Base-by-base conservation (phyloP, 2,113 vertebrate species). In the Leptobrachium leishanense region DNA sequence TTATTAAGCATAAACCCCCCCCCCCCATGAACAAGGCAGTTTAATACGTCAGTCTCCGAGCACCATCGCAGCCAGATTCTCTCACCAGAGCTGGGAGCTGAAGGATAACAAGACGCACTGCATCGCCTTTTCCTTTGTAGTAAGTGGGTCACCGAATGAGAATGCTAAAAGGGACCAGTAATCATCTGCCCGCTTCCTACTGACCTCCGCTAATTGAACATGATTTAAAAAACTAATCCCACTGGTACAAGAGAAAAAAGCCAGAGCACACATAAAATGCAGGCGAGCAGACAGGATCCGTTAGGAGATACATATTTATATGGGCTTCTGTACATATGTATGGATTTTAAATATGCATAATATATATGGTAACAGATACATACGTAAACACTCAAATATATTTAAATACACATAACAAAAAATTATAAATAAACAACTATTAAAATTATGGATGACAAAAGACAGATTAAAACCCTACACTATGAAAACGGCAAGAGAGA, bases 111-210 rank as follows among this genome's bases (percentile, higher is more conserved):
- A 74, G 67, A 73, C 62, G 64, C 39, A 78, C 68, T 10, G 57
- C 9, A 3, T 54, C 68, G 75, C 75, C 54, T 59, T 43, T 76
- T 57, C 31, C 76, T 72, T 78, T 72, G 68, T 54, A 78, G 76
- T 78, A 78, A 78, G 68, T 78, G 76, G 76, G 76, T 78, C 76
- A 78, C 10, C 43, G 40, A 78, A 64, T 10, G 67, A 67, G 68
- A 78, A 78, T 50, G 69, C 62, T 77, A 43, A 39, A 74, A n/a
- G 68, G 75, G 63, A 64, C 75, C 50, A 68, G 42, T 41, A 42
- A 57, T 57, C 64, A 76, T n/a, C 46, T 68, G 75, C 66, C 53
- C 5, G 40, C 31, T n/a, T 67, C 64, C 46, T 40, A 66, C 74
- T 53, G 74, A 46, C 74, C 50, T 76, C 74, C 7, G 40, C 64